Evolutionary conservation across 2,113 vertebrate species (phyloP).

Genomic region (Dromiciops gliroides): DNA sequence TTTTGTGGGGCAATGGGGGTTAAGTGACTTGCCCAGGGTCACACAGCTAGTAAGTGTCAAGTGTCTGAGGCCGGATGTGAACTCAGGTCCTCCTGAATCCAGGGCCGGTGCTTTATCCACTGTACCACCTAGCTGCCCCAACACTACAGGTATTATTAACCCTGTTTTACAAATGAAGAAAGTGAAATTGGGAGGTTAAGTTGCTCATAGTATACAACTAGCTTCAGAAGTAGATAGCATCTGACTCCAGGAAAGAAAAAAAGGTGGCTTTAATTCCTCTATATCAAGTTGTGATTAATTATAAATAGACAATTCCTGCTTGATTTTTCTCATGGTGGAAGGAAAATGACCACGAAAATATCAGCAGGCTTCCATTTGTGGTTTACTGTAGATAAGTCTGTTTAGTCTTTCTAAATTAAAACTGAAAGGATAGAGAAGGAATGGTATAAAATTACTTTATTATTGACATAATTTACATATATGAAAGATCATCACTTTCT

Average conservation of each 20-base stretch:
- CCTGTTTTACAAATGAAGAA: background rate
- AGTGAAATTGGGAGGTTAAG: background rate
- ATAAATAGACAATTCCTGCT: conserved; percentile 32
- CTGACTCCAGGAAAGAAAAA: background rate
- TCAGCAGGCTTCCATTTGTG: background rate
- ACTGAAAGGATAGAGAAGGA: conserved; percentile 35
- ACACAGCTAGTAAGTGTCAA: no score
- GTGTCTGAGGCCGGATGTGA: no score
- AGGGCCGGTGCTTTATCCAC: no score
- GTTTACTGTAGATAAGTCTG: conserved; percentile 24
- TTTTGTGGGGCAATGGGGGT: no score
- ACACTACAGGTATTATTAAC: no score
- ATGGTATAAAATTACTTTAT: conserved; percentile 83
- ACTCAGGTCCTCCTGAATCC: no score
- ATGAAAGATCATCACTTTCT: conserved; percentile 77
- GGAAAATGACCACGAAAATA: conserved; percentile 19
- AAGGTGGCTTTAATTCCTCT: background rate
- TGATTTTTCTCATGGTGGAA: conserved; percentile 6
- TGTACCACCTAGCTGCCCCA: no score
- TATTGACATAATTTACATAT: conserved; percentile 85
- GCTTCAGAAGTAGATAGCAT: background rate
- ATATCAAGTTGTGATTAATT: conserved; percentile 1
- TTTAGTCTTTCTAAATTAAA: conserved; percentile 22
- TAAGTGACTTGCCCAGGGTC: no score
- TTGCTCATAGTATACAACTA: background rate